Evolutionary conservation across 2,113 vertebrate species (phyloP).

Genomic region (Channa maculata): DNA sequence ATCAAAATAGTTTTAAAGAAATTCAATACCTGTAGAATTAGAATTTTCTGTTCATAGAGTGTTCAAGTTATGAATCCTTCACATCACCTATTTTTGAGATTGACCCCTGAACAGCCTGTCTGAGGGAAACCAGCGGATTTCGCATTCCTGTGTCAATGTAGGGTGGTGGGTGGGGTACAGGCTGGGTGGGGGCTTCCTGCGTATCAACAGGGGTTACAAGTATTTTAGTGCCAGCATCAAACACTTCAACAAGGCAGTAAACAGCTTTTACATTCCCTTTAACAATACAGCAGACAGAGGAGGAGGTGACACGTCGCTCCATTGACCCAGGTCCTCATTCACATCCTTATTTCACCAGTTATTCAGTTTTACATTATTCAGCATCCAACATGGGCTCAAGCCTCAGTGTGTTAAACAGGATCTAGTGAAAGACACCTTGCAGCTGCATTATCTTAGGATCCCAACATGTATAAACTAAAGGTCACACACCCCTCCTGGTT

Average conservation of each 20-base stretch:
- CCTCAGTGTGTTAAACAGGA: no score
- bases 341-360: neutral
- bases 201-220: conserved; percentile 39
- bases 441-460: no score
- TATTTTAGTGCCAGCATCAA: conserved; percentile 61
- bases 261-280: conserved; percentile 36
- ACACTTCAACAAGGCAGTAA: conserved; percentile 58
- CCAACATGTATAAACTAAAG: no score
- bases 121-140: neutral
- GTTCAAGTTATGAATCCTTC: no score
- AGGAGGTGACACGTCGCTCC: conserved; percentile 11
- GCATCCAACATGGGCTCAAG: no score
- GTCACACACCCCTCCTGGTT: no score
- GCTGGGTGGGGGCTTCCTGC: conserved; percentile 45
- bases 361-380: neutral
- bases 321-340: neutral
- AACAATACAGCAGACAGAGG: conserved; percentile 48
- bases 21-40: no score
- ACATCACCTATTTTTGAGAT: no score
- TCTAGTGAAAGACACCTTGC: no score
- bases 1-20: no score
- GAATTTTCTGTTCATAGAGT: no score
- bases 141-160: conserved; percentile 38
- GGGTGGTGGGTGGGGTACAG: neutral
- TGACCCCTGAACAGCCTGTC: no score